Base-by-base conservation (phyloP, 2,888 invertebrate species). In the Melanargia galathea region DNA sequence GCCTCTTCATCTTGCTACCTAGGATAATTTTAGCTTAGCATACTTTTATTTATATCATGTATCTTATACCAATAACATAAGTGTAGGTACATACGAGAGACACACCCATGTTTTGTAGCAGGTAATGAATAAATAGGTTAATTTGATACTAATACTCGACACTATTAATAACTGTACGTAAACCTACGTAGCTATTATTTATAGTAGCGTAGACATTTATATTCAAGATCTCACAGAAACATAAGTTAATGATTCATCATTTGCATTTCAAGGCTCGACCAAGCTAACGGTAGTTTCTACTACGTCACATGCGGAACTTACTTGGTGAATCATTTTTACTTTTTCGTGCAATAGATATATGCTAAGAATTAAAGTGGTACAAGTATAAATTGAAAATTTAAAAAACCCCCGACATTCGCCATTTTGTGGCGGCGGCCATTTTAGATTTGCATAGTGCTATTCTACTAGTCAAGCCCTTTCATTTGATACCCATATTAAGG, bases 211-310 rank as follows among this genome's bases (percentile, higher is more conserved):
- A n/a, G n/a, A n/a, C n/a, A n/a, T n/a, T 7, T 30, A 8, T n/a
- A 16, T 60, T 46, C 24, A 46, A 22, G 11, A 61, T 46, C 35
- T 61, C 55, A 40, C 40, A 30, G 26, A 40, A 22, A 30, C 20
- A 13, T 51, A 56, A 56, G n/a, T n/a, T n/a, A n/a, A n/a, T n/a
- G n/a, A n/a, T n/a, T n/a, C n/a, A 49, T 62, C 62, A 62, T n/a
- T 30, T 30, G 30, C 6, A 30, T 30, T 49, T 51, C 49, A 49
- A 62, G 56, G 62, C 35, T 62, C n/a, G 52, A 52, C 58, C 58
- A 35, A 52, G n/a, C 52, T 62, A 51, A 58, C 62, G 52, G 58
- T 63, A 58, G 35, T 63, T 60, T 60, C 24, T 38, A 26, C 20
- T 20, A 49, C 57, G 57, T 57, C 57, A 57, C 13, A 46, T 4